Base-by-base conservation (phyloP, 35 echinoderm and acorn worm genomes). In the Antedon bifida region DNA sequence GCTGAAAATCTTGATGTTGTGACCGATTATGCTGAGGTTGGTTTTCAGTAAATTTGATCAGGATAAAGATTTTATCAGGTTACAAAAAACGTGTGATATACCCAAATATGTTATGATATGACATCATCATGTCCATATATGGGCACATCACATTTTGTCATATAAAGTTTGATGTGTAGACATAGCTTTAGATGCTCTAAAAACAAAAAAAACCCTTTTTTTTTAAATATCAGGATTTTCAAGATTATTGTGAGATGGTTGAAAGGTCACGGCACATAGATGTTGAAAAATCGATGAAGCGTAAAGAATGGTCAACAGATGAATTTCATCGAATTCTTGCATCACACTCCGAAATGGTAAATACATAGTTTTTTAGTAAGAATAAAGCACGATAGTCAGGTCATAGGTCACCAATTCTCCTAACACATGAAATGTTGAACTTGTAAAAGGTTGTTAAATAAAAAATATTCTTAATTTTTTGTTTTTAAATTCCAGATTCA, bases 181-280 rank as follows among this genome's bases (percentile, higher is more conserved):
- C n/a, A n/a, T n/a, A n/a, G n/a, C n/a, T n/a, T n/a, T n/a, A n/a
- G n/a, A n/a, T n/a, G n/a, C n/a, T n/a, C n/a, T n/a, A n/a, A n/a
- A n/a, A n/a, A n/a, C n/a, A n/a, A n/a, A n/a, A n/a, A n/a, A n/a
- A n/a, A n/a, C 10, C 5, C 23, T 29, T 76, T 4, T 5, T 8
- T 82, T 21, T 9, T 84, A 2, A 16, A 84, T 81, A 77, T 12
- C 82, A 97, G 94, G 92, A 92, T 30, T 92, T 92, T 88, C 90
- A 97, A 75, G 84, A 76, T 7, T 97, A 87, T 82, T 92, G 87
- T 92, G 90, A 77, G 29, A 97, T 97, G 94, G 94, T 97, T 35
- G 90, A 97, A 32, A 82, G 87, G 46, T 90, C 94, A 0, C 85
- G 86, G 34, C 76, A 88, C 35, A 88, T 97, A 17, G 76, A 97